Evolutionary conservation across 2,888 invertebrate species (phyloP).

Genomic region (Andrena hattorfiana): DNA sequence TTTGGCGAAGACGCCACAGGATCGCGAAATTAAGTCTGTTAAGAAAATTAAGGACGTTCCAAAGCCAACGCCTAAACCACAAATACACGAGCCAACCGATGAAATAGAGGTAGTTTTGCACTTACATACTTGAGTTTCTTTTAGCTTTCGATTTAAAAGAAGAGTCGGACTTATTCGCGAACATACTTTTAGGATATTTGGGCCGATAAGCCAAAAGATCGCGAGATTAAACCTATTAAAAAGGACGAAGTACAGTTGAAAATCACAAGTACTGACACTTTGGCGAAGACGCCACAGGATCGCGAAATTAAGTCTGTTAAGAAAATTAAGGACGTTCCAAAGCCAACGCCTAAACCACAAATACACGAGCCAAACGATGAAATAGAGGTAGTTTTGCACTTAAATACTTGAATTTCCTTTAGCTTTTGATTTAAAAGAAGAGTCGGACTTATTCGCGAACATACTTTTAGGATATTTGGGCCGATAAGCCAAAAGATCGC

Average conservation of each 20-base stretch:
- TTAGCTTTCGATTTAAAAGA: neutral
- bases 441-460: neutral
- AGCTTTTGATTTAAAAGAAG: neutral
- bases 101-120: constrained; percentile 35
- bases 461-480: constrained; percentile 58
- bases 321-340: neutral
- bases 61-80: neutral
- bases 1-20: neutral
- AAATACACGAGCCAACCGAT: neutral
- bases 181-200: constrained; percentile 59
- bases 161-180: neutral
- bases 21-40: neutral
- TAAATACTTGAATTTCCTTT: neutral
- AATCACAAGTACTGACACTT: neutral
- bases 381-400: constrained; percentile 18
- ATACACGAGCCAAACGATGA: neutral
- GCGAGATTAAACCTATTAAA: constrained; percentile 46
- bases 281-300: neutral
- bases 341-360: neutral
- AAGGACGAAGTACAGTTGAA: constrained; percentile 32
- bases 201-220: constrained; percentile 41
- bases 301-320: neutral
- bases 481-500: constrained; percentile 29
- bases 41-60: neutral
- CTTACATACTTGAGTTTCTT: neutral